phyloP scores from a whole-genome alignment of 2,113 vertebrate species.

The Litocranius walleri region DNA sequence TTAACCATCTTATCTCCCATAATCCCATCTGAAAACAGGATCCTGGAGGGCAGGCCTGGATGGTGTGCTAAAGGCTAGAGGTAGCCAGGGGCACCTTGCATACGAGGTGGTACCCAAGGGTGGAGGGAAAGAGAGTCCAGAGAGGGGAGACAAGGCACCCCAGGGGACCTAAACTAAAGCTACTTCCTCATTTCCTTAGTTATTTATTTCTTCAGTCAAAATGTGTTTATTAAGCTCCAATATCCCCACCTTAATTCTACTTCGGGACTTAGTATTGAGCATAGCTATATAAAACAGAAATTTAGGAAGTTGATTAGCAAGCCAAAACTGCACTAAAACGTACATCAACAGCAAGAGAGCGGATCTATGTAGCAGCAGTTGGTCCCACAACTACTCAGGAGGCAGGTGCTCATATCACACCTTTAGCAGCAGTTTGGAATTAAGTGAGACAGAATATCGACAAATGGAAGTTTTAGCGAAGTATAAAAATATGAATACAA shows the following conservation, averaged over 20 bases:
- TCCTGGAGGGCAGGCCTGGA: neutral
- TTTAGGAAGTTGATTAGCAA: neutral
- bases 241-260: neutral
- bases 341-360: neutral
- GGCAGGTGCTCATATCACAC: neutral
- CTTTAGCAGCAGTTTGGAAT: neutral
- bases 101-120: neutral
- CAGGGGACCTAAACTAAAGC: neutral
- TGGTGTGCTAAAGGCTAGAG: neutral
- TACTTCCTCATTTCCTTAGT: neutral
- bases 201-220: neutral
- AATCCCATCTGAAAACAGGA: neutral
- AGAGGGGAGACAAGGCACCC: neutral
- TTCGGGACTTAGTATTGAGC: neutral
- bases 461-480: constrained; percentile 17
- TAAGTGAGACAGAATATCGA: constrained; percentile 18
- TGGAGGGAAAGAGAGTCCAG: neutral
- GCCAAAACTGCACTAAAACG: neutral
- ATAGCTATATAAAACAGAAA: neutral
- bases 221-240: neutral
- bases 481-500: constrained; percentile 55
- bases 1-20: neutral
- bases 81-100: neutral
- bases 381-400: neutral
- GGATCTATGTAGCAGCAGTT: neutral